A percentile compares a stretch with the other conserved stretches of the same genome.
Evolutionary conservation across 2,888 invertebrate genomes (phyloP).

Genomic region (Drosophila atroscutellata): DNA sequence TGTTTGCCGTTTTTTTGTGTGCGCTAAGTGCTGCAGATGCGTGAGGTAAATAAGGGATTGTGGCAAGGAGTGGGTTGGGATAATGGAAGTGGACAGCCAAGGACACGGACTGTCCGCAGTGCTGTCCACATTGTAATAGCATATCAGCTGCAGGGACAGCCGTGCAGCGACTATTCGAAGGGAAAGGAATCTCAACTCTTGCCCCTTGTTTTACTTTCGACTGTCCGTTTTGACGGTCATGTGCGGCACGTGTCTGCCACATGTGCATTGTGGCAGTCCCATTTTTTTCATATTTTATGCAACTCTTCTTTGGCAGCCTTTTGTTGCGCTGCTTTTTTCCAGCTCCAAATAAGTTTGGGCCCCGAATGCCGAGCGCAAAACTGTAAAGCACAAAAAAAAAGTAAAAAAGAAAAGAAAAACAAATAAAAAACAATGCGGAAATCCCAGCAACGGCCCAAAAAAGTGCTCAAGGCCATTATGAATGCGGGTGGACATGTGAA

Average conservation of each 20-base stretch:
- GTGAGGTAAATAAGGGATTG: constrained; percentile 16
- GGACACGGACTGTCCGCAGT: constrained; percentile 69
- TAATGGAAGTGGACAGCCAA: constrained; percentile 24
- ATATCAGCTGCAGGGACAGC: constrained; percentile 71
- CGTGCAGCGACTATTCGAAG: constrained; percentile 28
- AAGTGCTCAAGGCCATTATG: constrained; percentile 37
- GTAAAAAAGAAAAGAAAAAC: background rate
- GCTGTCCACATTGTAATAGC: constrained; percentile 73
- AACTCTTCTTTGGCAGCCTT: constrained; percentile 37
- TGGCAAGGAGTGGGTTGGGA: background rate
- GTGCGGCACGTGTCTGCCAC: constrained; percentile 35
- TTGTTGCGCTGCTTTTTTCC: constrained; percentile 38
- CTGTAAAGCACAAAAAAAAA: constrained; percentile 13
- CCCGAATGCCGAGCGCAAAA: constrained; percentile 28
- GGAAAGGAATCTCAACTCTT: constrained; percentile 39
- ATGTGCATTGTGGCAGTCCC: constrained; percentile 47
- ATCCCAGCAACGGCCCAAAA: constrained; percentile 12
- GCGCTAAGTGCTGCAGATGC: constrained; percentile 70
- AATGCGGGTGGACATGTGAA: constrained; percentile 50
- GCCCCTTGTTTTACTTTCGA: constrained; percentile 13
- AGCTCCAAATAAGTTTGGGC: constrained; percentile 37
- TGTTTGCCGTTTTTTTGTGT: constrained; percentile 12
- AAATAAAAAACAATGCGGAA: constrained; percentile 8
- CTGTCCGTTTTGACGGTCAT: constrained; percentile 25
- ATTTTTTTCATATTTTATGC: constrained; percentile 46